phyloP scores from a whole-genome alignment of 2,113 vertebrate genomes.

The Marcusenius ussheri region DNA sequence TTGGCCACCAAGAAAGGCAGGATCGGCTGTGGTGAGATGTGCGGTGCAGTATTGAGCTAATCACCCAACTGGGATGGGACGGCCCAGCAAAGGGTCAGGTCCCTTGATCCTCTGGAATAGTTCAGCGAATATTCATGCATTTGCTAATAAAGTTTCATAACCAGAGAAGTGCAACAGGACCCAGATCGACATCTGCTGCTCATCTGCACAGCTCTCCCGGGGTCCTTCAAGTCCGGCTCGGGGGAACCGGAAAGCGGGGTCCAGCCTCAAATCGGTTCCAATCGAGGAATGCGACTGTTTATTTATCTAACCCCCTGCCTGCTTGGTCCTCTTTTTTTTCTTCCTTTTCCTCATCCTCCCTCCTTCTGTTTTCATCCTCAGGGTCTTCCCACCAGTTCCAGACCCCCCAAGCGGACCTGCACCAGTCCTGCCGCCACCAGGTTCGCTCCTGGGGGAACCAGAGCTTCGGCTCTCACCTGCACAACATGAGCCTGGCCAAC shows the following conservation, averaged over 20 bases:
- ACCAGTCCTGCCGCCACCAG: slow-evolving; percentile 76
- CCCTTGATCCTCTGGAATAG: background rate
- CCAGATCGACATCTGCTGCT: slow-evolving; percentile 25
- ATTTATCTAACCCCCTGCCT: slow-evolving; percentile 16
- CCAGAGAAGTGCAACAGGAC: background rate
- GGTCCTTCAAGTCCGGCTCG: background rate
- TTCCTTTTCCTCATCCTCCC: background rate
- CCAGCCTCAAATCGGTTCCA: slow-evolving; percentile 22
- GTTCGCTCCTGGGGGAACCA: slow-evolving; percentile 66
- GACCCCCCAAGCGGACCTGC: slow-evolving; percentile 51
- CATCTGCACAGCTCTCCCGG: background rate
- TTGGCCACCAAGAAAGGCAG: background rate
- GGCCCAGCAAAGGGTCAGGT: background rate
- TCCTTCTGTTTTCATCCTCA: background rate
- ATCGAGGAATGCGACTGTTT: slow-evolving; percentile 27
- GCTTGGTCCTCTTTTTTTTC: slow-evolving; percentile 7
- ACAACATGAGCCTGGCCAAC: slow-evolving; percentile 73
- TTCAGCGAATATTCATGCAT: background rate
- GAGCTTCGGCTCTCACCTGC: slow-evolving; percentile 69
- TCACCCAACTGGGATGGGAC: background rate
- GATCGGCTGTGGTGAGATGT: background rate
- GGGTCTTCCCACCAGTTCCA: slow-evolving; percentile 19
- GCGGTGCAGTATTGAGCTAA: background rate
- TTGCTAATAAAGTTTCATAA: background rate
- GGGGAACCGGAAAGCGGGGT: background rate